Conservation (phyloP, 2,797 vertebrate species). For the Nasua narica region DNA sequence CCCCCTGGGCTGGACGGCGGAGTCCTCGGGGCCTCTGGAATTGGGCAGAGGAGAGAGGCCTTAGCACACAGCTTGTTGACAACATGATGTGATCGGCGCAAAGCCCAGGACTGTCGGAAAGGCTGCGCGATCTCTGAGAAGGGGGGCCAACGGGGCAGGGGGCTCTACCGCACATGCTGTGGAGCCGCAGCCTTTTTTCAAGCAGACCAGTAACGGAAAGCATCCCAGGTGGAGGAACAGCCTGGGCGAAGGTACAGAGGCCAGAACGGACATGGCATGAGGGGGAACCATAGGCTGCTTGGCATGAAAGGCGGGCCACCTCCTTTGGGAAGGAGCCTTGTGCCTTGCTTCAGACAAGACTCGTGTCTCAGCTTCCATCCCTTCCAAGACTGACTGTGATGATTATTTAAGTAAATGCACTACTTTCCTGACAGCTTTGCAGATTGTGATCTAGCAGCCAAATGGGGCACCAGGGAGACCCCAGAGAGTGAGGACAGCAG, state of each 20-base stretch:
- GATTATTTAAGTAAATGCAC: background rate
- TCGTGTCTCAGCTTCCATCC: background rate
- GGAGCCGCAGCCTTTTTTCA: background rate
- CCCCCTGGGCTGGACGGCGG: background rate
- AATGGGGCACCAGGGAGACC: no score
- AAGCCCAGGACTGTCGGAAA: accelerated
- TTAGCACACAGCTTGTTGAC: background rate
- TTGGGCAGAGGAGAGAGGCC: background rate
- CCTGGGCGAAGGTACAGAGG: background rate
- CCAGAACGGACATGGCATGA: accelerated
- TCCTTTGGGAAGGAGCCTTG: background rate
- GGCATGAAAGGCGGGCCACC: accelerated
- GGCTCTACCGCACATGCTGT: background rate
- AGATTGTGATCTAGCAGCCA: background rate
- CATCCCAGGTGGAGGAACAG: background rate
- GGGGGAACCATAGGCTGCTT: background rate
- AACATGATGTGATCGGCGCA: accelerated
- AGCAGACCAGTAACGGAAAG: background rate
- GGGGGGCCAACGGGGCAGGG: accelerated
- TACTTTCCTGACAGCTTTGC: background rate
- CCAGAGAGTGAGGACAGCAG: background rate
- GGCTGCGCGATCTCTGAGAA: accelerated
- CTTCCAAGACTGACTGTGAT: background rate
- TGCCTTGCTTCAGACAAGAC: accelerated
- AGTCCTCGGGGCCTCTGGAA: background rate